A percentile compares a stretch with the other conserved stretches of the same genome.
phyloP scores from a whole-genome alignment of 2,797 vertebrate species.

The Halcyon chelicuti region DNA sequence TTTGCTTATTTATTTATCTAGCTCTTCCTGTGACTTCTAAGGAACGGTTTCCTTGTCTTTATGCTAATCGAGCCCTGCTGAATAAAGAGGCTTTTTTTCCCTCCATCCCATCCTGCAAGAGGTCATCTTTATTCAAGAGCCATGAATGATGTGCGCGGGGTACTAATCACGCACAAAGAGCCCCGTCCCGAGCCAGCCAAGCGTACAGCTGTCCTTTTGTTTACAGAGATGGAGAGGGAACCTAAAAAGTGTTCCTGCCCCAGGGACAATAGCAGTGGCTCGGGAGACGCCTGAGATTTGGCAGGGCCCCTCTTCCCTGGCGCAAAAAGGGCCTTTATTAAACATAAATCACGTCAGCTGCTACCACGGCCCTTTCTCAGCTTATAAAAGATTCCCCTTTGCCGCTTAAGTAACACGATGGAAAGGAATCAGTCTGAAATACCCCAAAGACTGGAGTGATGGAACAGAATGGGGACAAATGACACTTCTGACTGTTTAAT shows the following conservation, averaged over 20 bases:
- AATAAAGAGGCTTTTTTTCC: conserved; percentile 62
- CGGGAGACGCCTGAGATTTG: conserved; percentile 59
- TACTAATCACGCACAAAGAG: conserved; percentile 65
- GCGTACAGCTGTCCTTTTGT: conserved; percentile 81
- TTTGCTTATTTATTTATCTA: conserved; percentile 57
- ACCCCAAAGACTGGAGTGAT: not conserved
- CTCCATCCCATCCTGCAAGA: conserved; percentile 2
- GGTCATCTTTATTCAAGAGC: conserved; percentile 76
- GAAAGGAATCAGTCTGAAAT: conserved; percentile 27
- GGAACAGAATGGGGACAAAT: not conserved
- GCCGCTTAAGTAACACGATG: conserved; percentile 34
- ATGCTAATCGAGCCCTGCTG: conserved; percentile 40
- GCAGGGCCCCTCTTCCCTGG: conserved; percentile 53
- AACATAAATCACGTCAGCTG: conserved; percentile 67
- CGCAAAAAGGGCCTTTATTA: conserved; percentile 53
- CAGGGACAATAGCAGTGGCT: conserved; percentile 7
- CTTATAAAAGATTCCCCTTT: conserved; percentile 52
- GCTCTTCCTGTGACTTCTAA: conserved; percentile 54
- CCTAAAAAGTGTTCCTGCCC: conserved; percentile 61
- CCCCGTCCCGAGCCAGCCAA: conserved; percentile 67
- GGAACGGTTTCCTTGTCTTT: conserved; percentile 30
- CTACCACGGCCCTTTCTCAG: conserved; percentile 47
- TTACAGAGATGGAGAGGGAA: conserved; percentile 47
- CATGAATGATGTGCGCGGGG: conserved; percentile 65
- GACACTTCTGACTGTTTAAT: conserved; percentile 27